These are phyloP conservation scores for Drosophila kikkawai DNA, from an alignment of 1,140 invertebrate species.

Conservation along the genomic window DNA sequence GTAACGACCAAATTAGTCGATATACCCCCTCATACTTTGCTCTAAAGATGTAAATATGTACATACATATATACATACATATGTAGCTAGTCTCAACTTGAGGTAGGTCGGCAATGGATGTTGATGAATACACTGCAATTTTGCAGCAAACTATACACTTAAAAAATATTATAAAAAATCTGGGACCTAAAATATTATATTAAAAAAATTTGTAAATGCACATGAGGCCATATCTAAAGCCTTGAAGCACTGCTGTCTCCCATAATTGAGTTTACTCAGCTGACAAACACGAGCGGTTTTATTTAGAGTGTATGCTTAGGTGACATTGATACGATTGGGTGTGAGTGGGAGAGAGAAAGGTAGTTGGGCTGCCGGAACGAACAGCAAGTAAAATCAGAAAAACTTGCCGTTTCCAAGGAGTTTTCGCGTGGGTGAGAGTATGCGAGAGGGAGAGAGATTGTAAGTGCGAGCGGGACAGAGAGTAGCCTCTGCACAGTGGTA, in stretches of 20 bases:
- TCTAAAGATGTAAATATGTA: too few species aligned
- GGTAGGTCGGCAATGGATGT: neutral
- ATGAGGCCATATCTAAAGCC: neutral
- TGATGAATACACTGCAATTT: neutral
- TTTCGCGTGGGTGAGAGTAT: neutral
- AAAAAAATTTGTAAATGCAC: too few species aligned
- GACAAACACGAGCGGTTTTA: neutral
- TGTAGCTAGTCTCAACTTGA: neutral
- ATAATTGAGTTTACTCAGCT: neutral
- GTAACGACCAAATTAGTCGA: too few species aligned
- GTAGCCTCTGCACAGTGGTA: constrained; percentile 30
- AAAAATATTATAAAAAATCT: neutral
- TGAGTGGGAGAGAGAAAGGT: neutral
- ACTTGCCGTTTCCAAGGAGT: constrained; percentile 20
- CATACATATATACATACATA: too few species aligned
- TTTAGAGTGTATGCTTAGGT: constrained; percentile 4
- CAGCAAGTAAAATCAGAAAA: constrained; percentile 5
- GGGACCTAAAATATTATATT: too few species aligned
- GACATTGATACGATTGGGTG: constrained; percentile 15
- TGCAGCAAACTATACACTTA: neutral
- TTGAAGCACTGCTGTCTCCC: neutral
- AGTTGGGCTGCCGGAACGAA: constrained; percentile 6
- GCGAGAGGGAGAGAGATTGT: neutral
- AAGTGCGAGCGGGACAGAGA: neutral
- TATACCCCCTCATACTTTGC: too few species aligned